Conservation (phyloP, 1,140 invertebrate species). For the Ridgeia piscesae region DNA sequence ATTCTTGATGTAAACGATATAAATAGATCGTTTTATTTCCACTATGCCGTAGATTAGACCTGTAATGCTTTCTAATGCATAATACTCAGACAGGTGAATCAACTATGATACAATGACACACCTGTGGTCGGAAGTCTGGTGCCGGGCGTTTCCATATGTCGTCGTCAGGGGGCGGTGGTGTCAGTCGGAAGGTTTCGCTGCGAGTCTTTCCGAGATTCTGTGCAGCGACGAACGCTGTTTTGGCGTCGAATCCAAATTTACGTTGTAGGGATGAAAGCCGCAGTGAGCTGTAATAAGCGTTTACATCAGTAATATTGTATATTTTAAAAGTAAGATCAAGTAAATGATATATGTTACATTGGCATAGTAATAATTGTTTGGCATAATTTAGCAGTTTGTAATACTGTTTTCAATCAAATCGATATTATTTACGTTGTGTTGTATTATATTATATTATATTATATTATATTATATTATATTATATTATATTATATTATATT, state of each 20-base stretch:
- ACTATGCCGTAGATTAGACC: too few relatives aligned
- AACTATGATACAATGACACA: slow-evolving; percentile 8
- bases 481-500: too few relatives aligned
- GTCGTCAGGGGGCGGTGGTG: slow-evolving; percentile 33
- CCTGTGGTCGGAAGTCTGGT: slow-evolving; percentile 49
- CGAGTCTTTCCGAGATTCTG: slow-evolving; percentile 44
- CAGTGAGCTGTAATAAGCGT: background rate
- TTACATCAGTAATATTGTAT: background rate
- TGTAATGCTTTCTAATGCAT: background rate
- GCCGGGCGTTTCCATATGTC: slow-evolving; percentile 52
- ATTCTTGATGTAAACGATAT: too few relatives aligned
- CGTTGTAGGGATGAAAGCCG: background rate
- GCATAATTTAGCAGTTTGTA: too few relatives aligned
- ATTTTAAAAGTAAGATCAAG: too few relatives aligned
- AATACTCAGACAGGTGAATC: background rate
- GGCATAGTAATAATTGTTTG: too few relatives aligned
- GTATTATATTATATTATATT: too few relatives aligned
- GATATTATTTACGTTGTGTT: too few relatives aligned
- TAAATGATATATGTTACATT: too few relatives aligned
- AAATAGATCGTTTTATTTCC: too few relatives aligned
- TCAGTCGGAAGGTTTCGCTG: slow-evolving; percentile 40
- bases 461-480: too few relatives aligned
- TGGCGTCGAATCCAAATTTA: slow-evolving; percentile 44
- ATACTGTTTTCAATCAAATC: too few relatives aligned
- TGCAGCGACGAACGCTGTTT: slow-evolving; percentile 49